Evolutionary conservation across 2,113 vertebrate species (phyloP).

Genomic region (Neodontobutis hainanensis): DNA sequence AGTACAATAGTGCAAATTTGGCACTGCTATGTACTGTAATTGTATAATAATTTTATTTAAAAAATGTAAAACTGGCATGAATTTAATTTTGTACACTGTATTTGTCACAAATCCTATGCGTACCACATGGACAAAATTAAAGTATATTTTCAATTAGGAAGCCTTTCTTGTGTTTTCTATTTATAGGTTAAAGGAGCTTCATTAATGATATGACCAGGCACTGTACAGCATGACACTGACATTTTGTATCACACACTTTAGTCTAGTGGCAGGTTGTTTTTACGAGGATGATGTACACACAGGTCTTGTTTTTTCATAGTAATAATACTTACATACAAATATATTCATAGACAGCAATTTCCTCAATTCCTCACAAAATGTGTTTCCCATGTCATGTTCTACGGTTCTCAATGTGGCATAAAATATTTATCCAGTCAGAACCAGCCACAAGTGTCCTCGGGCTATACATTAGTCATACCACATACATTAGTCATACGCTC

Average conservation of each 20-base stretch:
- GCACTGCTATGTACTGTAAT: no score
- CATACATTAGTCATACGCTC: constrained; percentile 68
- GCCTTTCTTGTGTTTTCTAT: no score
- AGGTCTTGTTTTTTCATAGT: not conserved
- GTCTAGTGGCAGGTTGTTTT: not conserved
- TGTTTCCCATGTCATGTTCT: constrained; percentile 62
- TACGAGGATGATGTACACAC: not conserved
- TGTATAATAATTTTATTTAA: no score
- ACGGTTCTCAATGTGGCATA: constrained; percentile 61
- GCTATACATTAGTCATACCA: constrained; percentile 74
- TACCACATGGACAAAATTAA: no score
- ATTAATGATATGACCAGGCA: no score
- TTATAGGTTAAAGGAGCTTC: no score
- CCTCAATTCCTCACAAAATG: constrained; percentile 43
- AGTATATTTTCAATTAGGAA: no score
- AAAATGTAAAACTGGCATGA: no score
- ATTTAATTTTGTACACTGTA: no score
- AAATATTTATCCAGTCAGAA: constrained; percentile 77
- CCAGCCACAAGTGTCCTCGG: constrained; percentile 61
- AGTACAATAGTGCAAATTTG: no score
- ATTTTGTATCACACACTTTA: not conserved
- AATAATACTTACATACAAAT: constrained; percentile 35
- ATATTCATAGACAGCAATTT: constrained; percentile 67
- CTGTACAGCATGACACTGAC: no score
- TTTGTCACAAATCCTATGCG: no score